Base-by-base conservation (phyloP, 2,797 vertebrate species). In the Heterohyrax brucei region DNA sequence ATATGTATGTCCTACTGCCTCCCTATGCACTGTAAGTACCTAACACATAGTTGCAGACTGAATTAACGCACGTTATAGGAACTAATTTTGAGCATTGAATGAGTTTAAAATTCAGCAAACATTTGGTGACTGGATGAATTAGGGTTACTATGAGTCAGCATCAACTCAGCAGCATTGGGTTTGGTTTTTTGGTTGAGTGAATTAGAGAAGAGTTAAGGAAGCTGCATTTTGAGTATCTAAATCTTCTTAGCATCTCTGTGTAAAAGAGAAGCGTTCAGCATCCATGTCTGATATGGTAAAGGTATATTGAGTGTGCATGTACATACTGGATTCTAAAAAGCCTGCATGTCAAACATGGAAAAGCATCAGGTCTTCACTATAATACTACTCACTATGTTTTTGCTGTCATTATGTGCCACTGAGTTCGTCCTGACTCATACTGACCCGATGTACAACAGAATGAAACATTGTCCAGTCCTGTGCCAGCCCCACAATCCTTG, bases 11-110 rank as follows among this genome's bases (percentile, higher is more conserved):
- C 28, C 21, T 18, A 30, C 10, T n/a, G 6, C 12, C 13, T 84
- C 30, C 53, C 28, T 26, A 12, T 1, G 53, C 22, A 50, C 61
- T n/a, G 24, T n/a, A 92, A 86, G 61, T 18, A 56, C 48, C 16
- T 44, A 84, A 73, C 9, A 78, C 10, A 62, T 53, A 85, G 33
- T 70, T 85, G 33, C 18, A 64, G 62, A 83, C 70, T 76, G 21
- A 88, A 66, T 78, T 84, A 80, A 78, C 39, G 92, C 48, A n/a
- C 50, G 64, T 64, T 21, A 28, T 26, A 50, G 46, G 83, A 83
- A 61, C 18, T 12, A 10, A 1, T 7, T 73, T 39, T 62, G 44
- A 93, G 10, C 70, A 5, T 33, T 59, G 12, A 56, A 75, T 48
- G 16, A 89, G 79, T 73, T 22, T 89, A 78, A 78, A 61, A n/a